phyloP scores from a whole-genome alignment of 2,888 invertebrate genomes.

The Leptarthrus brevirostris region DNA sequence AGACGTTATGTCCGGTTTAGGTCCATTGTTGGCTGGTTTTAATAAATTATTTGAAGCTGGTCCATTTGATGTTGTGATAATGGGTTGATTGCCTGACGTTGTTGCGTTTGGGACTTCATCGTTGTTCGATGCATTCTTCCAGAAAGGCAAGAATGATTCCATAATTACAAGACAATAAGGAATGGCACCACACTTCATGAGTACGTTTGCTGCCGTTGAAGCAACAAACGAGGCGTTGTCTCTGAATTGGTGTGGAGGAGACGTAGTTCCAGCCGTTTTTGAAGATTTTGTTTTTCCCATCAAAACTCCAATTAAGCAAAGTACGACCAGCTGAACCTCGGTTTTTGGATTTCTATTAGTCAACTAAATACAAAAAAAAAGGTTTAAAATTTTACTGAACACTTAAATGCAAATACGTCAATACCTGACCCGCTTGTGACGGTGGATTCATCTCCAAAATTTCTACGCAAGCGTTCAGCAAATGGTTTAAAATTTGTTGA shows the following conservation, averaged over 20 bases:
- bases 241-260: slow-evolving; percentile 69
- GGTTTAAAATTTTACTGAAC: neutral
- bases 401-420: neutral
- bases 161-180: slow-evolving; percentile 79
- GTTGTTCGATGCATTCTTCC: slow-evolving; percentile 72
- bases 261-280: slow-evolving; percentile 66
- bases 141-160: slow-evolving; percentile 79
- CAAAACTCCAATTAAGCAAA: slow-evolving; percentile 82
- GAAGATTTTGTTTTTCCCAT: slow-evolving; percentile 67
- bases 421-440: slow-evolving; percentile 60
- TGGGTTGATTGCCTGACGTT: slow-evolving; percentile 26
- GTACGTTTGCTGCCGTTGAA: slow-evolving; percentile 76
- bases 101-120: slow-evolving; percentile 61
- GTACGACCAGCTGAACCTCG: slow-evolving; percentile 88
- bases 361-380: slow-evolving; percentile 57
- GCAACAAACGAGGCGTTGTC: slow-evolving; percentile 73
- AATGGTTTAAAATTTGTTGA: slow-evolving; percentile 78
- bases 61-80: slow-evolving; percentile 64
- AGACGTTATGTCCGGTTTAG: slow-evolving; percentile 94
- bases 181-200: slow-evolving; percentile 78
- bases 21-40: slow-evolving; percentile 82
- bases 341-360: slow-evolving; percentile 75
- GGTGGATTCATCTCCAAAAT: slow-evolving; percentile 77
- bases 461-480: slow-evolving; percentile 78
- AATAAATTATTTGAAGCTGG: slow-evolving; percentile 73